Conservation (phyloP, 2,797 vertebrate genomes). For the Dicrostonyx torquatus region DNA sequence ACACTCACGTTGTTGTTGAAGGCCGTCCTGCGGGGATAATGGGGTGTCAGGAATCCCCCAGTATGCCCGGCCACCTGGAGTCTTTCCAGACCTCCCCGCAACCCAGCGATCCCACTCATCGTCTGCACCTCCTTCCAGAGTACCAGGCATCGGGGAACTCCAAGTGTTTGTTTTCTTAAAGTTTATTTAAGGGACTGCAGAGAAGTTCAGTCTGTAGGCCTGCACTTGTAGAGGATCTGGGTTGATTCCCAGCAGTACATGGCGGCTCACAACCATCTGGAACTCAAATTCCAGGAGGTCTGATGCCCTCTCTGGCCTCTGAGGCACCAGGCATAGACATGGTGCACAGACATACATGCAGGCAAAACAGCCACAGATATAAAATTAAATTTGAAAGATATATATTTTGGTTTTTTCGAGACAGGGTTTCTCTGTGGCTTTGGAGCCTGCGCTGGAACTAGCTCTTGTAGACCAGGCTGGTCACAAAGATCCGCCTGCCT, state of each 20-base stretch:
- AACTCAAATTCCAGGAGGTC: neutral
- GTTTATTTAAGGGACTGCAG: neutral
- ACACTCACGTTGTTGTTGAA: conserved; percentile 94
- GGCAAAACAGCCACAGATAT: neutral
- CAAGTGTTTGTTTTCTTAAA: neutral
- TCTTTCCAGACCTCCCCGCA: neutral
- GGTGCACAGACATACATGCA: neutral
- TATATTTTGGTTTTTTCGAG: no score
- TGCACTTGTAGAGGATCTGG: neutral
- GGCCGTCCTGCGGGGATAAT: conserved; percentile 88
- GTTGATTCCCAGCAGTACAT: neutral
- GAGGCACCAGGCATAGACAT: neutral
- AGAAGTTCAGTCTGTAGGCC: neutral
- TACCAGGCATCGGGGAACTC: neutral
- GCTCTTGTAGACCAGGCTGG: no score
- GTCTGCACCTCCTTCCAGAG: neutral
- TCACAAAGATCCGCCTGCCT: no score
- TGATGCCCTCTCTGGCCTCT: neutral
- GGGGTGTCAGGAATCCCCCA: neutral
- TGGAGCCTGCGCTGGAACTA: no score
- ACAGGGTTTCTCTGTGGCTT: no score
- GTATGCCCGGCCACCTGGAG: no score
- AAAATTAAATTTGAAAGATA: neutral
- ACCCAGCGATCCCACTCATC: neutral
- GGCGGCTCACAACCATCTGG: neutral